Evolutionary conservation across 1,140 invertebrate species (phyloP), one percentile per base, ranked within the genome.

Genomic region (Anastrepha obliqua): DNA sequence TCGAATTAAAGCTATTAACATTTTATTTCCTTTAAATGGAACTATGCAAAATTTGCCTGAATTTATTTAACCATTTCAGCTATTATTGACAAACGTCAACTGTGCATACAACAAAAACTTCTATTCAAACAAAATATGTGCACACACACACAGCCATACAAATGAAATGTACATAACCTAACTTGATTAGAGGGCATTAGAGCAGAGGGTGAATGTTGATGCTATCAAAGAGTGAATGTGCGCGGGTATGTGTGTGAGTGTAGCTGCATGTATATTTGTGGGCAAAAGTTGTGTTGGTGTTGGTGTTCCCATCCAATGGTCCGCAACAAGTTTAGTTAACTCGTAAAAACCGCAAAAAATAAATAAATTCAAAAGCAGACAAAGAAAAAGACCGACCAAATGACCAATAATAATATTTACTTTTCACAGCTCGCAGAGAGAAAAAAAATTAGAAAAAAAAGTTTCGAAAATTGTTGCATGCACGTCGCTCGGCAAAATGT

Each of bases 321-420:
- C 44, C 44, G 74, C 74, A 81, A 81, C 74, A 81, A 81, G 74
- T 81, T 81, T 81, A 17, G 47, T 58, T 58, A 81, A 13, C n/a
- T 55, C 74, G 20, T 55, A 81, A 81, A 81, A 58, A 20, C 47
- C 17, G n/a, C n/a, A 78, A 78, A 78, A 78, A 47, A 17, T n/a
- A 17, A 15, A 70, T 1, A 70, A 7, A 70, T 81, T 81, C 74
- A 55, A 81, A 81, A 81, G n/a, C 51, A 55, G 74, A 55, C 44
- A 81, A 81, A 81, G n/a, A 20, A 51, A 81, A 81, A 81, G 44
- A 81, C 20, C 42, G 3, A 47, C 47, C 74, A 81, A 81, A 81
- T 81, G 17, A 81, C 74, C 47, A 81, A 55, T 81, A 81, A 81
- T 81, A 81, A 55, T 81, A 81, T 81, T 81, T 81, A 51, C 74